These are phyloP conservation scores for Halcyon senegalensis DNA, from an alignment of 2,113 vertebrate genomes.

Conservation along the genomic window DNA sequence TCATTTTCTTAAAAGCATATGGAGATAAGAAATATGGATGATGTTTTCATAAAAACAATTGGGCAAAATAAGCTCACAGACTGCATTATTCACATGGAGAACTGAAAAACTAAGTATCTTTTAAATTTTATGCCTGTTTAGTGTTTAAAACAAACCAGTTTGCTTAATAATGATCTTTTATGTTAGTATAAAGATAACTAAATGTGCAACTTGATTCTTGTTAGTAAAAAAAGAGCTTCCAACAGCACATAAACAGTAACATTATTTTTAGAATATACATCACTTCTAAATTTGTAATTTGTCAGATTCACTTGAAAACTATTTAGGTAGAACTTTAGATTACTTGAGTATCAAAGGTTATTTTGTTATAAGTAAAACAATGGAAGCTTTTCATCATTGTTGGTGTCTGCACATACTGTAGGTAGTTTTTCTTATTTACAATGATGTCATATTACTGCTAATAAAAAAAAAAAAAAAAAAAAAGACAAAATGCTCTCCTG, in stretches of 20 bases:
- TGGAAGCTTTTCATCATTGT: background rate
- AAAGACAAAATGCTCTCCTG: background rate
- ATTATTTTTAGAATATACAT: background rate
- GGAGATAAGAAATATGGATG: background rate
- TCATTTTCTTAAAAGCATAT: background rate
- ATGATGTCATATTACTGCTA: background rate
- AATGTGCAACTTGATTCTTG: background rate
- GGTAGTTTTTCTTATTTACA: background rate
- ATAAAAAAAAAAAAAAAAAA: background rate
- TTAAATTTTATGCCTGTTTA: background rate
- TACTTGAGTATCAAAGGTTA: background rate
- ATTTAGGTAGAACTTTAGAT: background rate
- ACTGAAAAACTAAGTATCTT: background rate
- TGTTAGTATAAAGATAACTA: background rate
- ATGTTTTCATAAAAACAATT: background rate
- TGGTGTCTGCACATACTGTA: background rate
- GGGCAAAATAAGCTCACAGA: background rate
- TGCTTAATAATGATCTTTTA: background rate
- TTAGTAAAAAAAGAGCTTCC: background rate
- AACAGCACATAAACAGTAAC: background rate
- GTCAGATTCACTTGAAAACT: background rate
- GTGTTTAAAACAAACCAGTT: background rate
- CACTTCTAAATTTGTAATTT: background rate
- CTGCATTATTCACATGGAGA: background rate
- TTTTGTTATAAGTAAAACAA: background rate